phyloP scores from a whole-genome alignment of 2,113 vertebrate genomes.

The Suncus etruscus region DNA sequence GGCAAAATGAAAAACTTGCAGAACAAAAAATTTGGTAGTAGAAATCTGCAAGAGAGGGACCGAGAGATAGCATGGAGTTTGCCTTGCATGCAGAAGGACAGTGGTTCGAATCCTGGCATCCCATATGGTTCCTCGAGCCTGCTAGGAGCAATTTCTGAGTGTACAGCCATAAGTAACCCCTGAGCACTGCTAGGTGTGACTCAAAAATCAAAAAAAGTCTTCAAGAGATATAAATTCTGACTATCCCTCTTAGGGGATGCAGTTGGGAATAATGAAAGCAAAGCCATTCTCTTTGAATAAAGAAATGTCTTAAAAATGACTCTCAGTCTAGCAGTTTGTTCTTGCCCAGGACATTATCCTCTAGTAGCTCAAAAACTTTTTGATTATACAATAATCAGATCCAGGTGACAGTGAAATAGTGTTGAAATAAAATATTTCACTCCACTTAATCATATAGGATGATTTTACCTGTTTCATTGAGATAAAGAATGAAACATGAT shows the following conservation, averaged over 20 bases:
- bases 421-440: slow-evolving; percentile 68
- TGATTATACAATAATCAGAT: slow-evolving; percentile 59
- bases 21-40: slow-evolving; percentile 35
- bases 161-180: too few relatives aligned
- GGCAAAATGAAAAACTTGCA: slow-evolving; percentile 42
- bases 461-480: slow-evolving; percentile 71
- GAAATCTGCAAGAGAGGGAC: not conserved
- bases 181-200: too few relatives aligned
- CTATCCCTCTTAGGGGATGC: not conserved
- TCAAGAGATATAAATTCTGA: slow-evolving; percentile 8
- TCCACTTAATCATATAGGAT: slow-evolving; percentile 53
- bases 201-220: not conserved
- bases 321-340: not conserved
- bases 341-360: not conserved
- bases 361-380: not conserved
- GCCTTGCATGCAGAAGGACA: too few relatives aligned
- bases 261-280: slow-evolving; percentile 11
- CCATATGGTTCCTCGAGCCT: too few relatives aligned
- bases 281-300: slow-evolving; percentile 22
- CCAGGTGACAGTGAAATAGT: slow-evolving; percentile 62
- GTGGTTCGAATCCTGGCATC: too few relatives aligned
- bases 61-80: too few relatives aligned
- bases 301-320: not conserved
- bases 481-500: slow-evolving; percentile 63
- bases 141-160: too few relatives aligned